Percentiles rank a stretch among this genome's conserved stretches.
phyloP scores from a whole-genome alignment of 2,888 invertebrate species.

The Operophtera brumata region DNA sequence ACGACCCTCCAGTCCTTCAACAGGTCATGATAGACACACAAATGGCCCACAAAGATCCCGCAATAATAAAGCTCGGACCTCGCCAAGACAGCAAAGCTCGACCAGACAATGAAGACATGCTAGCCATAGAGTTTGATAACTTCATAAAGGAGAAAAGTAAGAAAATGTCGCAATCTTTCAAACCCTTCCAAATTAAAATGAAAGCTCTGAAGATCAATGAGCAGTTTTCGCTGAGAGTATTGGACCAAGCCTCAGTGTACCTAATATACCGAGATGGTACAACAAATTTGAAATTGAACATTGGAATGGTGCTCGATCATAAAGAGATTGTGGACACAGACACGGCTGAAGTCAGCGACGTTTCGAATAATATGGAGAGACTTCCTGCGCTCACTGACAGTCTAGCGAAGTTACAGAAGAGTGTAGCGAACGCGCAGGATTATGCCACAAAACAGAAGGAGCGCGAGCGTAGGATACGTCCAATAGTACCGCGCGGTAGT shows the following conservation, averaged over 20 bases:
- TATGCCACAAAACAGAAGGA: conserved; percentile 51
- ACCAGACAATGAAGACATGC: conserved; percentile 66
- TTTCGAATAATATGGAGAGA: conserved; percentile 48
- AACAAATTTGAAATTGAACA: conserved; percentile 66
- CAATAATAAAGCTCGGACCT: conserved; percentile 54
- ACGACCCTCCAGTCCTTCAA: conserved; percentile 70
- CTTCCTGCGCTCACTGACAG: conserved; percentile 62
- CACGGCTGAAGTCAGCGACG: conserved; percentile 57
- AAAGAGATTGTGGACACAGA: conserved; percentile 74
- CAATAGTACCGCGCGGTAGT: conserved; percentile 42
- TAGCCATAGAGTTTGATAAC: conserved; percentile 71
- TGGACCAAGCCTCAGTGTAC: conserved; percentile 69
- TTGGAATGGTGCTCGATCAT: conserved; percentile 76
- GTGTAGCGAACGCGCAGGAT: conserved; percentile 55
- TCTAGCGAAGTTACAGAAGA: conserved; percentile 57
- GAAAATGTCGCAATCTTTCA: conserved; percentile 62
- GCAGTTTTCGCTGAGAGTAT: conserved; percentile 63
- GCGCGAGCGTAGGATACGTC: conserved; percentile 51
- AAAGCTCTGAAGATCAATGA: conserved; percentile 74
- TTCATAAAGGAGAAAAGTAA: conserved; percentile 70
- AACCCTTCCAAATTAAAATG: conserved; percentile 73
- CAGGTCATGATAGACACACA: conserved; percentile 75
- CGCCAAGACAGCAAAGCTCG: conserved; percentile 39
- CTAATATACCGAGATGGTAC: conserved; percentile 65
- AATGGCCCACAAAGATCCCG: conserved; percentile 63